These are phyloP conservation scores for Conops quadrifasciatus DNA, from an alignment of 2,888 invertebrate species.

Conservation along the genomic window DNA sequence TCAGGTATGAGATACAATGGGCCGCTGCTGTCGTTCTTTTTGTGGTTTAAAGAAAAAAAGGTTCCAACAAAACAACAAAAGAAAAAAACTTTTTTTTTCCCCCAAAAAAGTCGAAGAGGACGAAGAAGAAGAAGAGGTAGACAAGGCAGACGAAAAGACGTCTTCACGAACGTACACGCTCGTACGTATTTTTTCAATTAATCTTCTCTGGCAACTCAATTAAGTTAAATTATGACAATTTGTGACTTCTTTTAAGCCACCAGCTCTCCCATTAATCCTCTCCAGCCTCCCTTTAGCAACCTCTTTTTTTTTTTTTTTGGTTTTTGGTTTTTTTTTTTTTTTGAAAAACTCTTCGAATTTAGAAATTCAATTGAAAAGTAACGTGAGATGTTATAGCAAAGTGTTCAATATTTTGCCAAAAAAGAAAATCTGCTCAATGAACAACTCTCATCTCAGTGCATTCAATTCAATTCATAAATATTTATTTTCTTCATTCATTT, in stretches of 20 bases:
- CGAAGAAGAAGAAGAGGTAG: background rate
- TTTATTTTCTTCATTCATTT: no score
- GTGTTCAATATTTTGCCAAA: no score
- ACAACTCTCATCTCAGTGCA: no score
- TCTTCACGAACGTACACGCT: background rate
- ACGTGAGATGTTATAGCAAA: no score
- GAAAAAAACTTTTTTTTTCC: conserved; percentile 2
- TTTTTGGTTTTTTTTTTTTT: background rate
- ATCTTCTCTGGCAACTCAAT: background rate
- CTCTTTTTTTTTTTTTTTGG: background rate
- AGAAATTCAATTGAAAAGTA: background rate
- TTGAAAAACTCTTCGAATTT: background rate
- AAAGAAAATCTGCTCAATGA: no score
- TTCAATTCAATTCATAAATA: no score
- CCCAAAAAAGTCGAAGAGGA: background rate
- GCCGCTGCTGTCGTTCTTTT: background rate
- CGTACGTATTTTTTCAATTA: background rate
- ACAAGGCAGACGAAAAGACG: background rate
- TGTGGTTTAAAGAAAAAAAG: background rate
- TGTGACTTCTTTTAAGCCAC: background rate
- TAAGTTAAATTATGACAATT: background rate
- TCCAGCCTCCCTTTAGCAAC: background rate
- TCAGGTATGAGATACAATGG: background rate
- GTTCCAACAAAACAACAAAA: background rate
- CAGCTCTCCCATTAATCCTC: background rate